Percentiles rank a stretch among this genome's conserved stretches.
phyloP scores from a whole-genome alignment of 1,140 invertebrate species.

The Mercenaria mercenaria region DNA sequence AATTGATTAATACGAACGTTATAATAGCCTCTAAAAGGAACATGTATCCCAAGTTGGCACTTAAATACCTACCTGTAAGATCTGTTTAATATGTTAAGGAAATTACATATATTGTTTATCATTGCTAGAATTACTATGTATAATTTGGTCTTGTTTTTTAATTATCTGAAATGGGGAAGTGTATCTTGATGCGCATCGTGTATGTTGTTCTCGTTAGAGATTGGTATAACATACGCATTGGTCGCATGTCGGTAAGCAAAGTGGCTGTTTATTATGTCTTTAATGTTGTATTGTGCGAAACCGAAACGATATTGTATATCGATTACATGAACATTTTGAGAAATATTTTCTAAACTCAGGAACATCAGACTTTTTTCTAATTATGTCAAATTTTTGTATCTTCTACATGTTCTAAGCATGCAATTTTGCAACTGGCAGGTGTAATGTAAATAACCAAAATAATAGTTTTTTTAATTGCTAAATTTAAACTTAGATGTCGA shows the following conservation, averaged over 20 bases:
- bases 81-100: constrained; percentile 16
- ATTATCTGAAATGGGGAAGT: constrained; percentile 54
- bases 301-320: constrained; percentile 10
- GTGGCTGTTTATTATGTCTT: neutral
- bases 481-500: no score
- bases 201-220: constrained; percentile 33
- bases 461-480: no score
- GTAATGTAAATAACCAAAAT: no score
- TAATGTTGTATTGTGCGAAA: constrained; percentile 15
- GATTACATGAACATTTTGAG: neutral
- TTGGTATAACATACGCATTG: constrained; percentile 1
- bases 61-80: neutral
- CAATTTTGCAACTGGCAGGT: neutral
- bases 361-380: no score
- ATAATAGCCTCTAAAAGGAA: no score
- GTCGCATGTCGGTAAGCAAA: constrained; percentile 47
- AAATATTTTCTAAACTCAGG: neutral
- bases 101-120: constrained; percentile 53
- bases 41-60: no score
- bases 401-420: neutral
- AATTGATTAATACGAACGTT: no score
- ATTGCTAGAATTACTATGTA: constrained; percentile 25
- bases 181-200: neutral
- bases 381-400: no score
- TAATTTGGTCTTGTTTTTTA: constrained; percentile 53